Evolutionary conservation across 2,797 vertebrate genomes (phyloP).

Genomic region (Mycteria americana): DNA sequence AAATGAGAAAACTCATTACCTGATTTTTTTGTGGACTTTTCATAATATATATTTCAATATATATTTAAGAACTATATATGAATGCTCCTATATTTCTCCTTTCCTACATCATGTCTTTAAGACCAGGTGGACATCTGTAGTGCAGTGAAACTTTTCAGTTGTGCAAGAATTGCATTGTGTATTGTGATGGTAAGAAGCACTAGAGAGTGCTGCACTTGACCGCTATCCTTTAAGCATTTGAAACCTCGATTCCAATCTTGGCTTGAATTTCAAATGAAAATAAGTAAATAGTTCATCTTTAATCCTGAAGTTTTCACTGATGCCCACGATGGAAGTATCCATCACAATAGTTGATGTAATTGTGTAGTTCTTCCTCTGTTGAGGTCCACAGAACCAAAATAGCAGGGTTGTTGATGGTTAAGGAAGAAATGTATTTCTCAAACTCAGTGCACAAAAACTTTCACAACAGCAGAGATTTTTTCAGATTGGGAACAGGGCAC

Average conservation of each 20-base stretch:
- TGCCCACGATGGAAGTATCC: not conserved
- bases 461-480: not conserved
- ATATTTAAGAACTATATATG: not conserved
- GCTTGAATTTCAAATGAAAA: not conserved
- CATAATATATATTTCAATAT: not conserved
- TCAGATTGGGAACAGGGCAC: not conserved
- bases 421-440: not conserved
- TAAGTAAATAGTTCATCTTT: not conserved
- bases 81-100: not conserved
- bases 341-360: not conserved
- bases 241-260: not conserved
- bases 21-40: not conserved
- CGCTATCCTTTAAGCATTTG: not conserved
- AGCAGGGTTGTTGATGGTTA: not conserved
- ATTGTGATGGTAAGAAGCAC: not conserved
- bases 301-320: not conserved
- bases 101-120: not conserved
- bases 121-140: not conserved
- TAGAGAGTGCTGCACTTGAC: not conserved
- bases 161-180: not conserved
- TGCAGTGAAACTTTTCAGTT: not conserved
- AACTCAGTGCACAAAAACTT: not conserved
- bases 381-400: not conserved
- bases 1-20: not conserved
- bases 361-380: not conserved